Base-by-base conservation (phyloP, 2,113 vertebrate species). In the Macquaria australasica region DNA sequence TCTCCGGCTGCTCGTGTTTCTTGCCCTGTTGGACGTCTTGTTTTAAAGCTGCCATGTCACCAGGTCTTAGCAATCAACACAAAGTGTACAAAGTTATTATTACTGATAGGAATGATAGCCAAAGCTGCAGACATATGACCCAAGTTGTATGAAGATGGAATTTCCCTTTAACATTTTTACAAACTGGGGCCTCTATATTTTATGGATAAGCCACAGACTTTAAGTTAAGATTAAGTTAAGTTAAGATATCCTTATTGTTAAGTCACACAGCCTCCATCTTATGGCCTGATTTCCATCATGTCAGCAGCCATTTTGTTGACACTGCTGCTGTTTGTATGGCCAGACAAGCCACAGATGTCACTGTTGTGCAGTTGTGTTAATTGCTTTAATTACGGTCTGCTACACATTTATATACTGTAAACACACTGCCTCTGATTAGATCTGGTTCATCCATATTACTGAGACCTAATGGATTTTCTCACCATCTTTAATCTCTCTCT, bases 311-410 rank as follows among this genome's bases (percentile, higher is more conserved):
- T 90, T 88, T 84, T 92, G 75, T 70, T 23, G 71, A 48, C 34
- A 69, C 45, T n/a, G 68, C 73, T 77, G 37, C 70, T 56, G 64
- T 77, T 79, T 79, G 71, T 75, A 20, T 1, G 58, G 16, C 31
- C 55, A 50, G 45, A 85, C 70, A 58, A 69, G 71, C 80, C 85
- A 48, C 88, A 92, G 87, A 90, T 90, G 86, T 85, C 84, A 89
- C 72, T 84, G 56, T 87, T 89, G 86, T 82, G 68, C 62, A 37
- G 28, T 71, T 75, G 62, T 79, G 67, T 83, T 92, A 90, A 88
- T 91, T 87, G 66, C 56, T 77, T 86, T 86, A 84, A 88, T 92
- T 89, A 87, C 79, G 41, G 68, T 77, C 83, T 76, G 70, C 73
- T 70, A 72, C 74, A 66, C 60, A 56, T 25, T 62, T 62, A 73